These are phyloP conservation scores for Philonicus albiceps DNA, from an alignment of 2,888 invertebrate genomes.

Conservation along the genomic window DNA sequence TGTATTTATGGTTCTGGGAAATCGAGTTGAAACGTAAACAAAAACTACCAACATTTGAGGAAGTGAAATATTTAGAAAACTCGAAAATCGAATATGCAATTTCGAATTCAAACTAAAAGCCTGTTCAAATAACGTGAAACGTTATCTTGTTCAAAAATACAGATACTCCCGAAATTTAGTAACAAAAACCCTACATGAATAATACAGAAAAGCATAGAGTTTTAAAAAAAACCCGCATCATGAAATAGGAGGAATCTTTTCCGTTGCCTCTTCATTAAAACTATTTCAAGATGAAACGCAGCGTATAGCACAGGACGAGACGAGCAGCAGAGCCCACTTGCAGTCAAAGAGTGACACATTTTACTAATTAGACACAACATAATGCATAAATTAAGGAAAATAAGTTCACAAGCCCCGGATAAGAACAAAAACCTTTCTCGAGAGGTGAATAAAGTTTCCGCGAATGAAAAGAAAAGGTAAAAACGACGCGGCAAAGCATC, in stretches of 20 bases:
- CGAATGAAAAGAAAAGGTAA: neutral
- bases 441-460: neutral
- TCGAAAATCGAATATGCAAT: too few relatives aligned
- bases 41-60: too few relatives aligned
- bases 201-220: neutral
- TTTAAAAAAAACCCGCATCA: neutral
- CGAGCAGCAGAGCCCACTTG: neutral
- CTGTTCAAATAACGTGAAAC: too few relatives aligned
- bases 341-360: neutral
- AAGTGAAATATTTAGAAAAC: too few relatives aligned
- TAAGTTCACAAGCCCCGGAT: neutral
- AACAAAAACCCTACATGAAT: too few relatives aligned
- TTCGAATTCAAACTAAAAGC: too few relatives aligned
- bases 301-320: neutral
- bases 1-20: neutral
- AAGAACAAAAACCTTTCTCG: neutral
- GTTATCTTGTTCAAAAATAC: neutral
- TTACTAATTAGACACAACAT: neutral
- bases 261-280: neutral
- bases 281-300: neutral
- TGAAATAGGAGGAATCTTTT: neutral
- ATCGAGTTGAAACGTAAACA: too few relatives aligned
- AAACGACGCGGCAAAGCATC: neutral
- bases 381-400: neutral
- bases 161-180: neutral